Conservation (phyloP, 2,888 invertebrate species). For the Drosophila leonis region DNA sequence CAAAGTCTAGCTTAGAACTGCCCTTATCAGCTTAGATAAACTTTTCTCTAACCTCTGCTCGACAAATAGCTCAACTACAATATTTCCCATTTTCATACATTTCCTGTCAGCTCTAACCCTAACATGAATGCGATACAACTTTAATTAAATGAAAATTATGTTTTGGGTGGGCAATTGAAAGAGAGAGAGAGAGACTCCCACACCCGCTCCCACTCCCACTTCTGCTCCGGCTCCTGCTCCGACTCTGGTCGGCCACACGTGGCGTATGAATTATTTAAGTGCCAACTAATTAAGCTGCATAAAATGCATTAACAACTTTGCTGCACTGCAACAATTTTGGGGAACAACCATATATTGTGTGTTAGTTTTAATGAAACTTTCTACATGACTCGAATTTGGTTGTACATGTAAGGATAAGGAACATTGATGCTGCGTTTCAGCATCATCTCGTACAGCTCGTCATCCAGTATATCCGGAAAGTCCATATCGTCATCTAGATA, state of each 20-base stretch:
- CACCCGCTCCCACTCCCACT: neutral
- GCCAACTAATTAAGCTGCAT: conserved; percentile 67
- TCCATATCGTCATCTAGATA: conserved; percentile 35
- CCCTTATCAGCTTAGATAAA: neutral
- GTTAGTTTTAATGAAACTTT: conserved; percentile 61
- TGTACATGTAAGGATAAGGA: neutral
- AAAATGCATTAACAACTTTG: conserved; percentile 60
- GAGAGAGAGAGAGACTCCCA: neutral
- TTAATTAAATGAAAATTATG: conserved; percentile 65
- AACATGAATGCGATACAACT: conserved; percentile 44
- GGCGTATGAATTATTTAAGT: conserved; percentile 68
- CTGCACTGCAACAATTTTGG: conserved; percentile 35
- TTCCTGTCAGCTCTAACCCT: conserved; percentile 18
- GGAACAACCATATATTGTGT: conserved; percentile 13
- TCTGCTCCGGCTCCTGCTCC: neutral
- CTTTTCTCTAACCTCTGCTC: neutral
- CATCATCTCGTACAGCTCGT: conserved; percentile 24
- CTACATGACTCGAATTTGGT: conserved; percentile 2
- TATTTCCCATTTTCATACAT: neutral
- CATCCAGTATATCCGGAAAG: conserved; percentile 38
- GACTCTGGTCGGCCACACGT: conserved; percentile 50
- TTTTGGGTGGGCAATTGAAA: conserved; percentile 2
- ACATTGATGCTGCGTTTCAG: conserved; percentile 16
- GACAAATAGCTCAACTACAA: neutral
- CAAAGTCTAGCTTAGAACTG: too few species aligned